Evolutionary conservation across 1,140 invertebrate genomes (phyloP), one percentile per base, ranked within the genome.

Genomic region (Stegodyphus dumicola): DNA sequence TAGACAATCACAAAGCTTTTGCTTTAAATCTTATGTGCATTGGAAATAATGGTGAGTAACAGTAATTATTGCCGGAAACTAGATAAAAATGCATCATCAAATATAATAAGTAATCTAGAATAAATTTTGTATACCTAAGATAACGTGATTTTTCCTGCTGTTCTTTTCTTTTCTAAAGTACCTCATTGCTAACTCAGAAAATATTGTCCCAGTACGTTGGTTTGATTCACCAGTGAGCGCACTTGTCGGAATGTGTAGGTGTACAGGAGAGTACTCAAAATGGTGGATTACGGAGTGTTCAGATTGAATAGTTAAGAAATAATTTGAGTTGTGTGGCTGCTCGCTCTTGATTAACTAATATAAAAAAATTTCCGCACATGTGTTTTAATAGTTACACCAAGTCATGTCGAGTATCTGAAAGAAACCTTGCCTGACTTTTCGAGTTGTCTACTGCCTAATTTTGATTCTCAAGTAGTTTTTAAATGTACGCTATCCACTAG

Each of bases 211-310:
- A 60, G 69, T 83, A 75, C 54, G 33, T 49, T 17, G 15, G n/a
- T 65, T 74, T 51, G 49, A 52, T 33, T 33, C 33, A 70, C 73
- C 56, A 64, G 52, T 74, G 33, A 67, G 65, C 65, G n/a, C 74
- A 67, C 81, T 85, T 85, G 81, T 70, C 65, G 65, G 69, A 76
- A 76, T 85, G 81, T 85, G 81, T 85, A 85, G 81, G 81, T 85
- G 81, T 85, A 85, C 54, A 69, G 56, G 3, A 69, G 73, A 70
- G 60, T 85, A 77, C 74, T 85, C 81, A 85, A 85, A 85, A 85
- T 85, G 81, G 81, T 76, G 81, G 81, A 85, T 85, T 18, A 85
- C 73, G 56, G 81, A 85, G 74, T 85, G 73, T 77, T 76, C 76
- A 74, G 73, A 69, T 67, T 73, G 76, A 54, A 18, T 77, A 76